These are phyloP conservation scores for Asobara japonica DNA, from an alignment of 1,140 invertebrate species.

Conservation along the genomic window DNA sequence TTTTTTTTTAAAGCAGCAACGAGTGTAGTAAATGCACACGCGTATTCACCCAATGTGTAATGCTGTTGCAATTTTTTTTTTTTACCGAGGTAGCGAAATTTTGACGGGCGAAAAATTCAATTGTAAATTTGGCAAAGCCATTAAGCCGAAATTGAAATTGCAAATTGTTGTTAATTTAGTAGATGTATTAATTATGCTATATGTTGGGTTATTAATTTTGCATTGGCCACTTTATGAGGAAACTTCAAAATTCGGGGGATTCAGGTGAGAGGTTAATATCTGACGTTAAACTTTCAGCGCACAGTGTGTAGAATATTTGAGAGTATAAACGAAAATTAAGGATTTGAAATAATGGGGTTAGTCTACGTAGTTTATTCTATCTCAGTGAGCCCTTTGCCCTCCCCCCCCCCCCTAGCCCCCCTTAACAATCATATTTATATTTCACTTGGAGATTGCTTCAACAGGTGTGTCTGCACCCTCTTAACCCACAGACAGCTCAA, in stretches of 20 bases:
- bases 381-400: too few relatives aligned
- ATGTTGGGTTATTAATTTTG: background rate
- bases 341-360: background rate
- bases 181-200: background rate
- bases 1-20: too few relatives aligned
- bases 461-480: slow-evolving; percentile 49
- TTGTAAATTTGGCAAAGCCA: background rate
- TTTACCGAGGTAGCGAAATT: background rate
- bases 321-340: background rate
- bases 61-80: background rate
- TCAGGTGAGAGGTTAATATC: background rate
- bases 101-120: background rate
- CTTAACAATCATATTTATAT: slow-evolving; percentile 56
- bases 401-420: slow-evolving; percentile 5
- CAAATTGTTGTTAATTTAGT: background rate
- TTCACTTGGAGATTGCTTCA: slow-evolving; percentile 45
- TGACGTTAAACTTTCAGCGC: background rate
- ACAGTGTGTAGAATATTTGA: background rate
- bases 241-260: background rate
- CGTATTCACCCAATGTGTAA: background rate
- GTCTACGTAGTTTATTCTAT: background rate
- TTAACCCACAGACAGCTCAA: background rate
- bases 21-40: background rate
- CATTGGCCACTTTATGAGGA: background rate
- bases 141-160: background rate